Evolutionary conservation across 2,113 vertebrate species (phyloP).

Genomic region (Cheilinus undulatus): DNA sequence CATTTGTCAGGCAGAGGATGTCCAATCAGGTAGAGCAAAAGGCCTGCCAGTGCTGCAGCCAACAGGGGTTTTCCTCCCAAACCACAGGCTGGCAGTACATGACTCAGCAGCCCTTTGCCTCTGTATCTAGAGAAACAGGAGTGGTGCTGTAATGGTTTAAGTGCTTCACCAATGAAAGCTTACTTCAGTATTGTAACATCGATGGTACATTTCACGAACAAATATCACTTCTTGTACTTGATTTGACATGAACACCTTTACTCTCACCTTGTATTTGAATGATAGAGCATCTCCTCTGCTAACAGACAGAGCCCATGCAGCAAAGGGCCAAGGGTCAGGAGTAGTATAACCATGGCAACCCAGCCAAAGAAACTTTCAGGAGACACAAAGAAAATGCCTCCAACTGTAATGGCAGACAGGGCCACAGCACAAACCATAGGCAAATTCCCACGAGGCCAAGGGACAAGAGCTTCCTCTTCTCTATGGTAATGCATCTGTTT

Average conservation of each 20-base stretch:
- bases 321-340: slow-evolving; percentile 51
- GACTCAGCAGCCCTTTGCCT: slow-evolving; percentile 19
- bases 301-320: slow-evolving; percentile 68
- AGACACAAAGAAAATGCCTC: background rate
- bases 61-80: slow-evolving; percentile 44
- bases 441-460: slow-evolving; percentile 54
- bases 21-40: slow-evolving; percentile 45
- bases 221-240: too few relatives aligned
- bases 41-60: slow-evolving; percentile 25
- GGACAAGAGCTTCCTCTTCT: slow-evolving; percentile 51
- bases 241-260: too few relatives aligned
- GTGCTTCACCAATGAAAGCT: too few relatives aligned
- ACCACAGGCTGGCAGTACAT: slow-evolving; percentile 69
- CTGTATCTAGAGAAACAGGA: slow-evolving; percentile 62
- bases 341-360: slow-evolving; percentile 37
- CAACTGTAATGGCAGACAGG: background rate
- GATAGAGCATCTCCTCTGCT: slow-evolving; percentile 70
- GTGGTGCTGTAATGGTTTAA: too few relatives aligned
- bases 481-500: slow-evolving; percentile 55
- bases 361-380: slow-evolving; percentile 24
- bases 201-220: too few relatives aligned
- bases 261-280: slow-evolving; percentile 72
- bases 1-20: slow-evolving; percentile 1
- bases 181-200: too few relatives aligned
- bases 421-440: slow-evolving; percentile 34